These are phyloP conservation scores for Zeuzera pyrina DNA, from an alignment of 2,888 invertebrate species.

Conservation along the genomic window DNA sequence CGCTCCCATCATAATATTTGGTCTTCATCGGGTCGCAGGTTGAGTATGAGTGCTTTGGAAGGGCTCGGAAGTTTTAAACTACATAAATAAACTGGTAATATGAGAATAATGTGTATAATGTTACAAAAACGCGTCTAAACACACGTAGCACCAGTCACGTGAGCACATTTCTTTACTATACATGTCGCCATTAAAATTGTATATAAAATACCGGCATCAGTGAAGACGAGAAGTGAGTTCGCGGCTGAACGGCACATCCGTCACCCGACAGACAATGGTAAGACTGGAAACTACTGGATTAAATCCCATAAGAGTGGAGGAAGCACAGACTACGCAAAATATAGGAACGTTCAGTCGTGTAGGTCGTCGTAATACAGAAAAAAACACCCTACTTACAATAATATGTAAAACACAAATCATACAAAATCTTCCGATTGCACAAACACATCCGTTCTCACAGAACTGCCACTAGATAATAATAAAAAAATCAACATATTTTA, in stretches of 20 bases:
- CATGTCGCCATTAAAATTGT: background rate
- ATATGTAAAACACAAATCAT: conserved; percentile 34
- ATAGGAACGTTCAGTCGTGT: conserved; percentile 49
- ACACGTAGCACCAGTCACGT: conserved; percentile 41
- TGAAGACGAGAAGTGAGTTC: no score
- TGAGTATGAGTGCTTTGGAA: no score
- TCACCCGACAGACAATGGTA: no score
- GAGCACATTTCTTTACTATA: conserved; percentile 28
- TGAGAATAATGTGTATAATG: no score
- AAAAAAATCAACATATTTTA: conserved; percentile 36
- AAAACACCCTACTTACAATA: conserved; percentile 40
- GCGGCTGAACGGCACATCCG: no score
- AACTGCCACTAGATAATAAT: conserved; percentile 26
- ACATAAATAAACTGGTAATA: no score
- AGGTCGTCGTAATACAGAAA: conserved; percentile 36
- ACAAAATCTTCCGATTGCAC: conserved; percentile 27
- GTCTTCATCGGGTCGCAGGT: no score
- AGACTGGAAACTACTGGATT: no score
- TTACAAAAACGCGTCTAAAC: no score
- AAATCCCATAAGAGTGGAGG: no score
- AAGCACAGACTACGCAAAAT: conserved; percentile 33
- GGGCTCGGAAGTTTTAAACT: no score
- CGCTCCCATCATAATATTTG: no score
- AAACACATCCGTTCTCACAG: conserved; percentile 26
- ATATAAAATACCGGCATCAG: background rate